These are phyloP conservation scores for Lapara coniferarum DNA, from an alignment of 2,888 invertebrate species.

Conservation along the genomic window DNA sequence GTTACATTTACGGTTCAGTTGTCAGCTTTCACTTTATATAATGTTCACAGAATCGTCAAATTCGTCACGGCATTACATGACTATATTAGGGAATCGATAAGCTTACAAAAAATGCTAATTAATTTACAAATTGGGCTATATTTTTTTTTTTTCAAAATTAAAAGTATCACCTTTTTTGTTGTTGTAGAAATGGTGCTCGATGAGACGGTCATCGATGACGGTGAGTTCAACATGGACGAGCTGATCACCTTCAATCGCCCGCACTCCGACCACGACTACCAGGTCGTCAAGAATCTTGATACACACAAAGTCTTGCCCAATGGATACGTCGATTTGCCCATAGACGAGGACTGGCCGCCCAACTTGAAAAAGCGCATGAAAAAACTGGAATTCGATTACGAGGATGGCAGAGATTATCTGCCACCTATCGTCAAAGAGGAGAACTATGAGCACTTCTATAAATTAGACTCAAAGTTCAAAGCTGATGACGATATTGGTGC, in stretches of 20 bases:
- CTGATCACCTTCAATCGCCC: slow-evolving; percentile 82
- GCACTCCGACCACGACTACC: slow-evolving; percentile 79
- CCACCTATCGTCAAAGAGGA: slow-evolving; percentile 73
- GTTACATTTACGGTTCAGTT: slow-evolving; percentile 31
- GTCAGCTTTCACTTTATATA: slow-evolving; percentile 32
- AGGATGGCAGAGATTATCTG: slow-evolving; percentile 69
- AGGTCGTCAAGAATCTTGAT: slow-evolving; percentile 66
- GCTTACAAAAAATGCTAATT: neutral
- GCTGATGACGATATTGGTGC: slow-evolving; percentile 50
- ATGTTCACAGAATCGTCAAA: slow-evolving; percentile 12
- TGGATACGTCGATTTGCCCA: slow-evolving; percentile 83
- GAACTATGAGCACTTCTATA: slow-evolving; percentile 66
- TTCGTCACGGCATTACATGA: slow-evolving; percentile 7
- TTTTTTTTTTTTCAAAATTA: no score
- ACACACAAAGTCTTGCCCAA: slow-evolving; percentile 55
- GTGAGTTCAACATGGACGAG: slow-evolving; percentile 85
- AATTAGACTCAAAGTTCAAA: slow-evolving; percentile 56
- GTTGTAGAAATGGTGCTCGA: slow-evolving; percentile 70
- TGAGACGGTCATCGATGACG: slow-evolving; percentile 82
- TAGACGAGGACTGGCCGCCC: slow-evolving; percentile 85
- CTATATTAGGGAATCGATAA: neutral
- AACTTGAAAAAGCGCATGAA: slow-evolving; percentile 78
- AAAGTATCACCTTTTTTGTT: slow-evolving; percentile 26
- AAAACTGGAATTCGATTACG: slow-evolving; percentile 72
- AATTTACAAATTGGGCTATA: no score